Evolutionary conservation across 2,888 invertebrate genomes (phyloP).

Genomic region (Bhutanitis thaidina): DNA sequence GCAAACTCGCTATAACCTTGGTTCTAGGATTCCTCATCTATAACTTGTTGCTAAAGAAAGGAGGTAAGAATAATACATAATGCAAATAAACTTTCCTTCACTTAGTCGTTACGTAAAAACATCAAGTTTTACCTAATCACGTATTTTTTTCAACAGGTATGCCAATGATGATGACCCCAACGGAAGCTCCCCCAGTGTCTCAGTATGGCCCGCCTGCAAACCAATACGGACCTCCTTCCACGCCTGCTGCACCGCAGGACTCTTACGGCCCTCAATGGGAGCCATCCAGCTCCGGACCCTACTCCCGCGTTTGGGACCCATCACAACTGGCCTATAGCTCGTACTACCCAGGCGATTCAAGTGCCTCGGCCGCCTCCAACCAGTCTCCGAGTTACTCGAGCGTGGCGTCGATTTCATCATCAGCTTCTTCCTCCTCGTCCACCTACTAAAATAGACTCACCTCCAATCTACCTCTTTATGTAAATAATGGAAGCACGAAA

Average conservation of each 20-base stretch:
- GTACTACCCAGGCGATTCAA: constrained; percentile 84
- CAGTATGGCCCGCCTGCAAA: constrained; percentile 86
- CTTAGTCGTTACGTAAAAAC: too few species aligned
- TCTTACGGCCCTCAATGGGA: constrained; percentile 88
- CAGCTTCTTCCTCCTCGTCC: constrained; percentile 48
- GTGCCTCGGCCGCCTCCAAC: constrained; percentile 77
- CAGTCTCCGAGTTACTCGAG: constrained; percentile 73
- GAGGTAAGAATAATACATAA: too few species aligned
- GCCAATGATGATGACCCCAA: constrained; percentile 84
- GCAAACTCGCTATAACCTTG: constrained; percentile 89
- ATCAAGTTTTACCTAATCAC: too few species aligned
- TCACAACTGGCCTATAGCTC: constrained; percentile 85
- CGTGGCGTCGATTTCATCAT: constrained; percentile 65
- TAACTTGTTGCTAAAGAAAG: constrained; percentile 87
- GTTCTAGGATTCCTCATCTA: constrained; percentile 90
- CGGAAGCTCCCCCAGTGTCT: constrained; percentile 80
- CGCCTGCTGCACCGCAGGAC: constrained; percentile 82
- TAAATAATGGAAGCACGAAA: constrained; percentile 36
- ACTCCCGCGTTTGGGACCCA: constrained; percentile 88
- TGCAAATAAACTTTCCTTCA: too few species aligned
- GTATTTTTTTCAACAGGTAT: constrained; percentile 71
- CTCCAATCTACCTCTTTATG: constrained; percentile 43
- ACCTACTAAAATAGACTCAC: constrained; percentile 39
- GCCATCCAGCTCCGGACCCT: constrained; percentile 86
- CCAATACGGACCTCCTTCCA: constrained; percentile 72